Percentiles rank a stretch among this genome's conserved stretches.
Evolutionary conservation across 2,888 invertebrate species (phyloP).

Genomic region (Podotricha telesiphe): DNA sequence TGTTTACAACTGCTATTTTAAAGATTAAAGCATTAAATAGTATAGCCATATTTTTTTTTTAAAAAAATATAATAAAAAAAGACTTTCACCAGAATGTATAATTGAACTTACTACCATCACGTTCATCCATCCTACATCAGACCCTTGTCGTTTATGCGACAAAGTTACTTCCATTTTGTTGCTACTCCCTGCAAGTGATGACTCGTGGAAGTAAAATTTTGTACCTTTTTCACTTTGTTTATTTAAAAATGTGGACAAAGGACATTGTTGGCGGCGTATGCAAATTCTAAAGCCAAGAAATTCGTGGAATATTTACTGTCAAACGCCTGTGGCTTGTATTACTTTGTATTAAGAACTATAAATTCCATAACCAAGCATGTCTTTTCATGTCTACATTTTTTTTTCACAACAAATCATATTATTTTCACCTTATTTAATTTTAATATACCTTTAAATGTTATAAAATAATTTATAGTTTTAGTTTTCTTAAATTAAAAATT

Average conservation of each 20-base stretch:
- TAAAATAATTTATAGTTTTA: no score
- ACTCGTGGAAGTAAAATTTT: conserved; percentile 34
- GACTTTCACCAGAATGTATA: no score
- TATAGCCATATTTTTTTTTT: no score
- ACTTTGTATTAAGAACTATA: conserved; percentile 10
- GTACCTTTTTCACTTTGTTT: conserved; percentile 45
- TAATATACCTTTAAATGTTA: conserved; percentile 6
- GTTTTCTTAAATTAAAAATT: no score
- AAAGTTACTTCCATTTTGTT: not conserved
- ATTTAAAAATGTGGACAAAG: conserved; percentile 46
- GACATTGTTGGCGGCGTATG: conserved; percentile 45
- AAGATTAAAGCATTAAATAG: no score
- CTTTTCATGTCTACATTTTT: conserved; percentile 35
- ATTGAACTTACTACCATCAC: no score
- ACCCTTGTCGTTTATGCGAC: no score
- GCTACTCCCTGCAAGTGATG: conserved; percentile 39
- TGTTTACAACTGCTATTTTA: no score
- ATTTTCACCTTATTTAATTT: conserved; percentile 30
- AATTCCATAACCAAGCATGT: not conserved
- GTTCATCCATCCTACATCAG: no score
- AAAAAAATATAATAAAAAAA: no score
- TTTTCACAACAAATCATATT: conserved; percentile 29
- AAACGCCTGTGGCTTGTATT: conserved; percentile 25
- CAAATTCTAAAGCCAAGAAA: conserved; percentile 45
- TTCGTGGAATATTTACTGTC: conserved; percentile 22